Evolutionary conservation across 2,888 invertebrate species (phyloP), one percentile per base, ranked within the genome.

Genomic region (Dynastes maya): DNA sequence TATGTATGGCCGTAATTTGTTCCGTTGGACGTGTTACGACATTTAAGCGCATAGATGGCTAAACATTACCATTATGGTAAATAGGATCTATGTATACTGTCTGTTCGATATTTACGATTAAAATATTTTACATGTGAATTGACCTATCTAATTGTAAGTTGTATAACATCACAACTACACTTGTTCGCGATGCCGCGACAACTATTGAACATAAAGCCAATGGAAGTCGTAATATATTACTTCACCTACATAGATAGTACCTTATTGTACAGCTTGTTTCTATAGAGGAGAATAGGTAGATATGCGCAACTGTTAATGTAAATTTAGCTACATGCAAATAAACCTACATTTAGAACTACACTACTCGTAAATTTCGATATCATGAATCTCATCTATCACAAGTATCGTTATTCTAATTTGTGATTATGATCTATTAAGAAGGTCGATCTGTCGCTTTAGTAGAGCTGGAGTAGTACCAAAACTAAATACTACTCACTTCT

Each of bases 391-490:
- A 8, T 45, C 45, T 11, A 45, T 8, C 11, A 45, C 8, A 45
- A 45, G 45, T 45, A 45, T 45, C 0, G 9, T 6, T 11, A 45
- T 45, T 45, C 45, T 45, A 45, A 45, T 45, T 6, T 45, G 8
- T 2, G 45, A 37, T 5, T 37, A 5, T 8, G 2, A 1, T 8
- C 11, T 45, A 45, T 11, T 2, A 45, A 11, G 2, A 45, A 45
- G 45, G 2, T 8, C 8, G 8, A 11, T 8, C 8, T 45, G 8
- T 11, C 11, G 11, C 45, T 11, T 45, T 2, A 93, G 94, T 93
- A 94, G 93, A 94, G 93, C 32, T 5, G 32, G 5, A 37, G 32
- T 1, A 4, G 0, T 37, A 37, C 5, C 32, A 37, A 37, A 37
- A 37, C 4, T 37, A 37, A 2, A 37, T 37, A 5, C 32, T 37